Percentiles rank a stretch among this genome's conserved stretches.
Conservation (phyloP, 2,888 invertebrate genomes). For the Agriopis leucophaearia region DNA sequence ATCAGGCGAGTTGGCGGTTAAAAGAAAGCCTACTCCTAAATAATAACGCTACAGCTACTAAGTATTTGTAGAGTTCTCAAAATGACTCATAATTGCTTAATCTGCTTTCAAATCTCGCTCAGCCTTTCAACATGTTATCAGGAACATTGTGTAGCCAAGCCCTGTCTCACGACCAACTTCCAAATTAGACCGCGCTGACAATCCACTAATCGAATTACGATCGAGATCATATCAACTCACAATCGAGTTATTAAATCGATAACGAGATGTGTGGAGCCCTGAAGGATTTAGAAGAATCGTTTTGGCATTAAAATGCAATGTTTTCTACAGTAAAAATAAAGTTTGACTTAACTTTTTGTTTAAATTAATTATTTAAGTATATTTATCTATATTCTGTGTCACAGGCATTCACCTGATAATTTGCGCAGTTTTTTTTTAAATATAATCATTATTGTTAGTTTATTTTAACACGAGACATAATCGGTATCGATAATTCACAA, state of each 20-base stretch:
- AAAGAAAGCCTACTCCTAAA: too few relatives aligned
- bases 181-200: slow-evolving; percentile 54
- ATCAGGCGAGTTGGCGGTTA: too few relatives aligned
- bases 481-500: slow-evolving; percentile 14
- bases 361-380: too few relatives aligned
- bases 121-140: slow-evolving; percentile 23
- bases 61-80: not conserved
- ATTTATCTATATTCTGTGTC: too few relatives aligned
- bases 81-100: slow-evolving; percentile 17
- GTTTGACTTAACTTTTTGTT: too few relatives aligned
- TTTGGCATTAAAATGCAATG: too few relatives aligned
- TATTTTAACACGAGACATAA: not conserved
- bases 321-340: too few relatives aligned
- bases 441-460: too few relatives aligned
- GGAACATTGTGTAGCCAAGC: slow-evolving; percentile 22
- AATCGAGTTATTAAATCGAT: slow-evolving; percentile 55
- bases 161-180: slow-evolving; percentile 28
- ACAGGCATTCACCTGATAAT: too few relatives aligned
- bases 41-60: not conserved
- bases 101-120: slow-evolving; percentile 3
- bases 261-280: slow-evolving; percentile 36
- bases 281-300: slow-evolving; percentile 1
- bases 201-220: slow-evolving; percentile 58
- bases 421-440: too few relatives aligned
- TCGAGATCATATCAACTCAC: slow-evolving; percentile 35